phyloP scores from a whole-genome alignment of 1,140 invertebrate species.

The Ceratoteleas bidentatus region DNA sequence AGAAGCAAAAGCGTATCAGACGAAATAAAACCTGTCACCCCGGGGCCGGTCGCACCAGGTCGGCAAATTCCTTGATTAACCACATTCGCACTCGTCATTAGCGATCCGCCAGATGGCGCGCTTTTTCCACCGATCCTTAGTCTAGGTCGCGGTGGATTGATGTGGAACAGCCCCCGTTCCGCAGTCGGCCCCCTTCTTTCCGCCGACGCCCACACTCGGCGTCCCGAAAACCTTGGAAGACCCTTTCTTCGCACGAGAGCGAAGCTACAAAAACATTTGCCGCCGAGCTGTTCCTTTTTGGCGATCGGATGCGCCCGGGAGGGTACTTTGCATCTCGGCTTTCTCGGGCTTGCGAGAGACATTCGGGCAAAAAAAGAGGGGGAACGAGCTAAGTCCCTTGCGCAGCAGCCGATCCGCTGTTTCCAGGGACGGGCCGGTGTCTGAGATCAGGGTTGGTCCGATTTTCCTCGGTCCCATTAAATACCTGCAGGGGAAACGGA shows the following conservation, averaged over 20 bases:
- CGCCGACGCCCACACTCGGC: constrained; percentile 28
- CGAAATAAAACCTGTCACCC: too few relatives aligned
- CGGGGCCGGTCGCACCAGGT: too few relatives aligned
- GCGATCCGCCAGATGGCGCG: too few relatives aligned
- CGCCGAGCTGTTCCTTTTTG: constrained; percentile 32
- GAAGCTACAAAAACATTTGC: constrained; percentile 51
- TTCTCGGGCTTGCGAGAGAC: not conserved
- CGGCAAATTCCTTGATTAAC: too few relatives aligned
- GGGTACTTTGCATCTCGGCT: constrained; percentile 36
- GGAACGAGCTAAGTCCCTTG: too few relatives aligned
- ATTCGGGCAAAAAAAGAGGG: too few relatives aligned
- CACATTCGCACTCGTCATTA: too few relatives aligned
- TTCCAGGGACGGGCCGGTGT: not conserved
- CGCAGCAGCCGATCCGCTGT: too few relatives aligned
- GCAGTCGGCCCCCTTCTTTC: constrained; percentile 6
- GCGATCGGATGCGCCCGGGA: constrained; percentile 33
- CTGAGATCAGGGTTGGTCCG: constrained; percentile 1
- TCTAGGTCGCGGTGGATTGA: constrained; percentile 47
- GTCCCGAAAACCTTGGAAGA: constrained; percentile 47
- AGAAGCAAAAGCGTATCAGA: too few relatives aligned
- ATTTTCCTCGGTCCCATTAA: too few relatives aligned
- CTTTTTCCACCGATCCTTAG: not conserved
- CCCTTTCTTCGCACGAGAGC: constrained; percentile 46
- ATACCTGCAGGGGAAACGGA: too few relatives aligned
- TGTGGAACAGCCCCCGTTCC: constrained; percentile 19